A percentile compares a stretch with the other conserved stretches of the same genome.
Conservation (phyloP, 2,888 invertebrate genomes). For the Dicyrtomina minuta region DNA sequence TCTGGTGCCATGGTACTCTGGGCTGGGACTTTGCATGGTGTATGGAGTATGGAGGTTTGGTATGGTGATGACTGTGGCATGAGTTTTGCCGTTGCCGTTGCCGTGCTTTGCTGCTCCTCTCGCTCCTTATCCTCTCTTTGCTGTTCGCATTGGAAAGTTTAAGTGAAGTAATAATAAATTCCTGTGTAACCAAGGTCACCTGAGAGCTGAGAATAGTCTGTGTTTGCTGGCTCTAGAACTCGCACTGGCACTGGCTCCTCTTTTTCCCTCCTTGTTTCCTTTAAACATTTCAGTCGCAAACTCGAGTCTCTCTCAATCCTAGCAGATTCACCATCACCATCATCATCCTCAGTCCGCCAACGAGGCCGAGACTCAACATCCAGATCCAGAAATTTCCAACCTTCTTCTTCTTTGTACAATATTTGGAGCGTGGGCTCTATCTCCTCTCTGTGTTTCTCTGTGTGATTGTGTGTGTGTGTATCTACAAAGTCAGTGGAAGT, state of each 20-base stretch:
- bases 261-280: constrained; percentile 22
- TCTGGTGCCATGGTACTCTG: not conserved
- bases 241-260: not conserved
- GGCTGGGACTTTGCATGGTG: not conserved
- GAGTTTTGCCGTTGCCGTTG: too few relatives aligned
- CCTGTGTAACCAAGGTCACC: constrained; percentile 40
- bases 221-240: constrained; percentile 17
- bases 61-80: not conserved
- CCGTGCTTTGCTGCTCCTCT: too few relatives aligned
- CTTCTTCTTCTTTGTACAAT: not conserved
- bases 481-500: too few relatives aligned
- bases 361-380: not conserved
- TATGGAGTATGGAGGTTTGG: not conserved
- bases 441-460: not conserved
- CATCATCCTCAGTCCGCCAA: not conserved
- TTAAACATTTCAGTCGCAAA: constrained; percentile 25
- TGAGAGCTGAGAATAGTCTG: constrained; percentile 31
- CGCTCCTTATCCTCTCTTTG: too few relatives aligned
- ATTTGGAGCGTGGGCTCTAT: too few relatives aligned
- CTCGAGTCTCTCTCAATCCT: constrained; percentile 18
- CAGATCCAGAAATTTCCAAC: not conserved
- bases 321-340: constrained; percentile 7
- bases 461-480: not conserved
- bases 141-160: constrained; percentile 29
- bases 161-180: constrained; percentile 41